phyloP scores from a whole-genome alignment of 2,888 invertebrate species.

The Thymelicus sylvestris region DNA sequence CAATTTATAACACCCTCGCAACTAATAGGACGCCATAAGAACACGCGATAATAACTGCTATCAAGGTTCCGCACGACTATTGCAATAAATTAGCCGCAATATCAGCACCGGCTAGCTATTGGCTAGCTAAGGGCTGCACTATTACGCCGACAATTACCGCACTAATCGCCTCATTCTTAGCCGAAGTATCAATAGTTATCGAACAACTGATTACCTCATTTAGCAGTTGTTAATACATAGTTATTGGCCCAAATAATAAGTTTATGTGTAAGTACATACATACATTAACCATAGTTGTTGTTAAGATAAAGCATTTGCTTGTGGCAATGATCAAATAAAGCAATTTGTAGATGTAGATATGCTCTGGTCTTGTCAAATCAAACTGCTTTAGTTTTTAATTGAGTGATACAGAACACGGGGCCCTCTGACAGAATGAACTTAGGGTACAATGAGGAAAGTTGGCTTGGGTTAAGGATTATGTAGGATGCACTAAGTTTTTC shows the following conservation, averaged over 20 bases:
- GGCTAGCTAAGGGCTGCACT: not conserved
- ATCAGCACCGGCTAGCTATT: conserved; percentile 13
- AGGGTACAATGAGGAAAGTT: no score
- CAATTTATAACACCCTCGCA: conserved; percentile 4
- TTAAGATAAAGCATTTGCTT: no score
- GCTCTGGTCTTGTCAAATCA: no score
- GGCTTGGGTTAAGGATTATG: no score
- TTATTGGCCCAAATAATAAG: not conserved
- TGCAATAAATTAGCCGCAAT: conserved; percentile 29
- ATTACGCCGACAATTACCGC: conserved; percentile 12
- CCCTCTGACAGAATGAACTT: no score
- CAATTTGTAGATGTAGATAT: no score
- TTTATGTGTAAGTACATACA: no score
- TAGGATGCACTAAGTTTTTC: no score
- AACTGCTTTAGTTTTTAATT: no score
- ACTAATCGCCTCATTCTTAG: conserved; percentile 23
- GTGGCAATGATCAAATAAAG: no score
- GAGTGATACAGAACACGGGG: no score
- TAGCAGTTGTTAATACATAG: not conserved
- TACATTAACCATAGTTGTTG: no score
- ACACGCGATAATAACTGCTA: conserved; percentile 27
- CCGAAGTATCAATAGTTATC: conserved; percentile 9
- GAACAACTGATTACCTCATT: not conserved
- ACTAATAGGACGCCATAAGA: conserved; percentile 20
- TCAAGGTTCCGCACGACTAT: conserved; percentile 17